Conservation (phyloP, 1,140 invertebrate species). For the Lucilia cuprina region DNA sequence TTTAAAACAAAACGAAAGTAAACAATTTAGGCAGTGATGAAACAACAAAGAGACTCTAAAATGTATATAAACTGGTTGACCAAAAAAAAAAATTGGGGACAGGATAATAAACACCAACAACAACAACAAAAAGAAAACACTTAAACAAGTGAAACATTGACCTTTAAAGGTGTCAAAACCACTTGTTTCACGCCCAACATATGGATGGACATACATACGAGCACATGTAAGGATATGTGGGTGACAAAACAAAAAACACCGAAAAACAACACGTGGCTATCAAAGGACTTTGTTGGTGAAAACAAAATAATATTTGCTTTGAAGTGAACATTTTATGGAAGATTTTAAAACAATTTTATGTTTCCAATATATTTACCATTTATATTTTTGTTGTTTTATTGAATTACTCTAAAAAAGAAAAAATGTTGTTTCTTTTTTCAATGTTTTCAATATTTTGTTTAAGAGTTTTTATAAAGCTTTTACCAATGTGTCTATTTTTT, state of each 20-base stretch:
- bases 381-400: neutral
- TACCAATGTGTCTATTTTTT: neutral
- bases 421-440: neutral
- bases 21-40: neutral
- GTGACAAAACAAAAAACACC: neutral
- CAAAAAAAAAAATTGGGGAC: conserved; percentile 24
- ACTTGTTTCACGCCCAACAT: conserved; percentile 37
- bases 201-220: neutral
- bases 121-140: neutral
- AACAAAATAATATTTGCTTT: neutral
- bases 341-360: neutral
- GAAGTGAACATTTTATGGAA: conserved; percentile 3
- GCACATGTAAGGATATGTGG: neutral
- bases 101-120: neutral
- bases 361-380: neutral
- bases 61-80: neutral
- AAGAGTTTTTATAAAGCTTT: neutral
- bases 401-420: neutral
- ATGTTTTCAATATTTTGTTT: neutral
- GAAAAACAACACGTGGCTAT: conserved; percentile 16
- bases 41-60: neutral
- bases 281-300: neutral
- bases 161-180: conserved; percentile 39
- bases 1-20: neutral
- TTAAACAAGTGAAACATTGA: conserved; percentile 21